Percentiles rank a stretch among this genome's conserved stretches.
These are phyloP conservation scores for Crotophaga sulcirostris DNA, from an alignment of 2,113 vertebrate species.

Conservation along the genomic window DNA sequence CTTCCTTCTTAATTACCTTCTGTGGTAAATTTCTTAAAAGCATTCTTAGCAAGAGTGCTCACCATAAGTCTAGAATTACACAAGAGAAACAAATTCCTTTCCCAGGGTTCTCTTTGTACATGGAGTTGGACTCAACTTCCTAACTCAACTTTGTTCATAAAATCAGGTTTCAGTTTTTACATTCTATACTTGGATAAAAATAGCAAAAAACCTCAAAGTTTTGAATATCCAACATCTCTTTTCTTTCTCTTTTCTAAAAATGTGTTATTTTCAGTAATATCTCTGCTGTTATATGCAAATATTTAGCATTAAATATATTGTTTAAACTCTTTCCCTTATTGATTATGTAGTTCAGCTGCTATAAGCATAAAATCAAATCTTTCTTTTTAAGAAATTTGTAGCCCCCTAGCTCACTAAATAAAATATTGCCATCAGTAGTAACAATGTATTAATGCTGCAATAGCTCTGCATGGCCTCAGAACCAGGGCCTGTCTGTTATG, in stretches of 20 bases:
- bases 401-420: not conserved
- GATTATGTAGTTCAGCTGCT: not conserved
- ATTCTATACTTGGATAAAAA: not conserved
- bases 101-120: not conserved
- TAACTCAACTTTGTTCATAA: not conserved
- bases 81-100: not conserved
- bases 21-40: not conserved
- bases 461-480: not conserved
- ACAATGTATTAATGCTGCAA: not conserved
- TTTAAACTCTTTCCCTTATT: not conserved
- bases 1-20: not conserved
- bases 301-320: not conserved
- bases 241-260: not conserved
- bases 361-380: not conserved
- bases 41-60: not conserved
- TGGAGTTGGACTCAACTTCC: not conserved
- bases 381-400: accelerated
- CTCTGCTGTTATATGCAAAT: not conserved
- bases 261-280: not conserved
- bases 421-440: not conserved
- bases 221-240: not conserved
- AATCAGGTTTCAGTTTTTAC: not conserved
- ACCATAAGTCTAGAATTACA: not conserved
- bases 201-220: not conserved
- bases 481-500: not conserved